Evolutionary conservation across 2,888 invertebrate species (phyloP), one percentile per base, ranked within the genome.

Genomic region (Pyrgus malvae): DNA sequence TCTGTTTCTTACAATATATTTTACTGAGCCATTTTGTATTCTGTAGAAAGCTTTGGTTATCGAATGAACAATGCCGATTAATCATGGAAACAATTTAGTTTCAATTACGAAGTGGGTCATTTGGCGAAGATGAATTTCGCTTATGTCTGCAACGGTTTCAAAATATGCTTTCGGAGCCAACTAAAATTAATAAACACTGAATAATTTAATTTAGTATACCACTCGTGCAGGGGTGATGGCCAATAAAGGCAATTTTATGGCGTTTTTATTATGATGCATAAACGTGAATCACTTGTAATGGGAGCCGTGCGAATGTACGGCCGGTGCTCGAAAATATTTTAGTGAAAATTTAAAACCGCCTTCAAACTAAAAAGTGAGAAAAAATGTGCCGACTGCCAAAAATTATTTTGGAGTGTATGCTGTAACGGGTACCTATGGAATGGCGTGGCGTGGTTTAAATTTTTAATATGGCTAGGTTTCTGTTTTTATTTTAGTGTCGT

Each of bases 251-350:
- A 63, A 80, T 85, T 89, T 90, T 83, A 90, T 88, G 70, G 80
- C 74, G 64, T 77, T 89, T 89, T 89, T 89, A 90, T 88, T 86
- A 83, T 88, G 87, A 86, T 81, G 80, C 85, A 87, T 83, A 81
- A 85, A 81, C 83, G 79, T 87, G 81, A 85, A 89, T 88, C 84
- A 85, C 73, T 76, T 74, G 76, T 83, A 82, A 85, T 78, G 80
- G 76, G 59, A 61, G 66, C 65, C 66, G 69, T 67, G 67, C 71
- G 76, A 80, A 77, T 70, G 72, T 75, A 77, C 67, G 65, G 66
- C 61, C 66, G 64, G 61, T 70, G 67, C 72, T 75, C 71, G 64
- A 69, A 69, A 75, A 74, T 74, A 73, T 17, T 37, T n/a, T n/a
- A n/a, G 17, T 37, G 37, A 17, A 17, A 17, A 37, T 37, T 17